phyloP scores from a whole-genome alignment of 2,888 invertebrate genomes.

The Thymelicus sylvestris region DNA sequence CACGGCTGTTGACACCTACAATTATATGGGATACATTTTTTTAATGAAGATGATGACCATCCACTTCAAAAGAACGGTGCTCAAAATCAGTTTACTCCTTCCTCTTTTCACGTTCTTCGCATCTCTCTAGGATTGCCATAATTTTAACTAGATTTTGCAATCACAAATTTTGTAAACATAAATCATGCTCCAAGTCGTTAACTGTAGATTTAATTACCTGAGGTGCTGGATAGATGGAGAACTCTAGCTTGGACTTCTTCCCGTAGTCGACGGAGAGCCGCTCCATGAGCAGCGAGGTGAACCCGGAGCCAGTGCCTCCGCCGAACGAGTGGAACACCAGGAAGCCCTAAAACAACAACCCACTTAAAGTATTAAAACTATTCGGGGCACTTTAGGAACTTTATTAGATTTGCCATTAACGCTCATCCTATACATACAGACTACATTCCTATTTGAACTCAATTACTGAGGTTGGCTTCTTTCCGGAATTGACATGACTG shows the following conservation, averaged over 20 bases:
- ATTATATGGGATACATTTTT: background rate
- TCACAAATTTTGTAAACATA: too few relatives aligned
- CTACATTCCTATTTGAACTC: too few relatives aligned
- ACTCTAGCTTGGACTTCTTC: conserved; percentile 96
- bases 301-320: conserved; percentile 96
- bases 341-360: conserved; percentile 86
- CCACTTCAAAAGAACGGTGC: background rate
- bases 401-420: too few relatives aligned
- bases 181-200: too few relatives aligned
- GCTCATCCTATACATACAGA: too few relatives aligned
- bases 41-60: background rate
- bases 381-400: too few relatives aligned
- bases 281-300: conserved; percentile 97
- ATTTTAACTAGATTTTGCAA: too few relatives aligned
- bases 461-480: too few relatives aligned
- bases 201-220: conserved; percentile 83
- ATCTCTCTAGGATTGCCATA: too few relatives aligned
- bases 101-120: too few relatives aligned
- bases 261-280: conserved; percentile 96
- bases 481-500: too few relatives aligned
- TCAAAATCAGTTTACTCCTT: background rate
- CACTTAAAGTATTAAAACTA: background rate
- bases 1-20: conserved; percentile 91
- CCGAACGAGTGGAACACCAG: conserved; percentile 97
- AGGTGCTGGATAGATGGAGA: conserved; percentile 97